Conservation (phyloP, 1,140 invertebrate species). For the Leucophenga varia region DNA sequence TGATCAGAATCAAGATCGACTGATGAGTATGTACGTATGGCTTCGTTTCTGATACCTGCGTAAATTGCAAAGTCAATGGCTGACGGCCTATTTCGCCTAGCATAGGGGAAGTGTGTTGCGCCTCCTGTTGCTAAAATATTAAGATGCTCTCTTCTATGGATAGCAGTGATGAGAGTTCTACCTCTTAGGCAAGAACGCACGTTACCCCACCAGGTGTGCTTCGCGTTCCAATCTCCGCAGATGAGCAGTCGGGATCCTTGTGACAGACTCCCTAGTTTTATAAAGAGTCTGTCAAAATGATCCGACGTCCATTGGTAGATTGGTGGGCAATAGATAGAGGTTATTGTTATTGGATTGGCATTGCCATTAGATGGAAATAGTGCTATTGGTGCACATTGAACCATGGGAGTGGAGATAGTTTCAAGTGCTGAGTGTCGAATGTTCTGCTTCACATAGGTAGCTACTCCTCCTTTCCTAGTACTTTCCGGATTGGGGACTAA, state of each 20-base stretch:
- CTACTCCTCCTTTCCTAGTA: not conserved
- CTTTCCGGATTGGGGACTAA: not conserved
- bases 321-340: conserved; percentile 3
- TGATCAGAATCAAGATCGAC: conserved; percentile 4
- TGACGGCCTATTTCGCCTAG: not conserved
- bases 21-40: not conserved
- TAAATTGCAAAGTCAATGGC: conserved; percentile 13
- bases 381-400: conserved; percentile 3
- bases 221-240: conserved; percentile 12
- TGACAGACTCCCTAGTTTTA: not conserved
- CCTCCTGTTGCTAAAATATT: conserved; percentile 3
- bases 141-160: not conserved
- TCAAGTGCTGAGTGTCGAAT: not conserved
- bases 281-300: not conserved
- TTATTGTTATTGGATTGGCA: not conserved
- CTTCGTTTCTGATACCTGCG: not conserved
- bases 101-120: conserved; percentile 5
- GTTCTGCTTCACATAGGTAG: not conserved
- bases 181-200: not conserved
- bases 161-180: too few species aligned
- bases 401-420: not conserved
- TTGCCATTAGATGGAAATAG: not conserved
- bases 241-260: not conserved
- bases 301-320: not conserved
- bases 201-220: conserved; percentile 7